Evolutionary conservation across 2,113 vertebrate genomes (phyloP), one percentile per base, ranked within the genome.

Genomic region (Poeciliopsis occidentalis): DNA sequence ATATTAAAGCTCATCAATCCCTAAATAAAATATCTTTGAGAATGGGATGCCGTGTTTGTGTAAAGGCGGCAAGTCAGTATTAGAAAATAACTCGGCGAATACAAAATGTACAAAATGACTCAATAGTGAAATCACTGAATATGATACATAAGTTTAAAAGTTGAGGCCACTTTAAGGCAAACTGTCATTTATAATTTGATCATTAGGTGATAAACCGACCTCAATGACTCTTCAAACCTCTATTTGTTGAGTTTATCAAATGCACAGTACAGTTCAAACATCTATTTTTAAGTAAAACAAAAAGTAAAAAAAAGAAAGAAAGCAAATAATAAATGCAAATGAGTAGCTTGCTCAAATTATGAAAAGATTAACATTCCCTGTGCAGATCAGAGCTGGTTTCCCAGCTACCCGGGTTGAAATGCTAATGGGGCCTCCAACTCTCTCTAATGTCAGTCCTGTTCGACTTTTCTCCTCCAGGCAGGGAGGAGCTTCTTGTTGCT

Each of bases 321-420:
- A 31, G 60, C 17, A 71, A 44, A 72, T 72, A 75, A 13, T 17
- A 71, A 84, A 92, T 85, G 85, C 75, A 91, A 93, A 92, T 86
- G 60, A 84, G 83, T 67, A 69, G 31, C 67, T 66, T 24, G 79
- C 60, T 80, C 86, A 88, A 85, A 89, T 86, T 88, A 77, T 77
- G 76, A 84, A 83, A 88, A 88, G 90, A 94, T 94, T 93, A 92
- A 88, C 81, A 94, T 94, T 93, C 92, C 77, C 78, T 82, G 77
- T 90, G 89, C 91, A 93, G 86, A 92, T 88, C 80, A 83, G 87
- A 88, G 83, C 87, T 90, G 88, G 90, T 90, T 89, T 86, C 89
- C 87, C 70, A 80, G 85, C 75, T 90, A 72, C 79, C 83, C 79
- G 87, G 88, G 89, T 87, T 90, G 91, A 94, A 94, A 94, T 94